phyloP scores from a whole-genome alignment of 2,113 vertebrate genomes.

The Orthonyx spaldingii region DNA sequence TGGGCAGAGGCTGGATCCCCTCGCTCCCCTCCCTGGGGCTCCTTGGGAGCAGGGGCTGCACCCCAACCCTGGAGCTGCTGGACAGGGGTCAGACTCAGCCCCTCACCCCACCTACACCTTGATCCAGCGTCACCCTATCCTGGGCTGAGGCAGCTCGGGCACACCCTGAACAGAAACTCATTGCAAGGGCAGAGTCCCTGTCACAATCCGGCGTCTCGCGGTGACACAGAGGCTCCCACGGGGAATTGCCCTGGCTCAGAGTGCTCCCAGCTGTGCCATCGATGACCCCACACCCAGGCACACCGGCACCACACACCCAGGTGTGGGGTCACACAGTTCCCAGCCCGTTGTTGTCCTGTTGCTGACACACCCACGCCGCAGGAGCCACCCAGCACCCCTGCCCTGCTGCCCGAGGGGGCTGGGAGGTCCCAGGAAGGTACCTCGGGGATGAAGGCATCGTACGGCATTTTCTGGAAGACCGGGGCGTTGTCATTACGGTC shows the following conservation, averaged over 20 bases:
- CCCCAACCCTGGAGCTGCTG: background rate
- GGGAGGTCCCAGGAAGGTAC: background rate
- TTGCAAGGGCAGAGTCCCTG: constrained; percentile 11
- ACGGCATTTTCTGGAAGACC: background rate
- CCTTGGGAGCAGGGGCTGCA: background rate
- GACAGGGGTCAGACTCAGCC: fast-evolving
- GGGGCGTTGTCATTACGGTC: constrained; percentile 46
- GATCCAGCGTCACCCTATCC: background rate
- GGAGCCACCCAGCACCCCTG: background rate
- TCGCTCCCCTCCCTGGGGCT: fast-evolving
- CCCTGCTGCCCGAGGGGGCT: fast-evolving
- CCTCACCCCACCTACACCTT: background rate
- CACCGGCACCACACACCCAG: fast-evolving
- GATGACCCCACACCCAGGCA: background rate
- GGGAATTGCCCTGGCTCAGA: background rate
- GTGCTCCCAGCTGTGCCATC: fast-evolving
- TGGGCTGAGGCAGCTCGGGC: background rate
- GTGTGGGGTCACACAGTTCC: fast-evolving
- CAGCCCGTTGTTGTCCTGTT: fast-evolving
- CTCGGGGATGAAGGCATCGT: background rate
- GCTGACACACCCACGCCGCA: background rate
- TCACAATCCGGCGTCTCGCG: fast-evolving
- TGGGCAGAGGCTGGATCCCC: fast-evolving
- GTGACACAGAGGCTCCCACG: fast-evolving
- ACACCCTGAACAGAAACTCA: background rate